Evolutionary conservation across 2,797 vertebrate genomes (phyloP).

Genomic region (Dermochelys coriacea): DNA sequence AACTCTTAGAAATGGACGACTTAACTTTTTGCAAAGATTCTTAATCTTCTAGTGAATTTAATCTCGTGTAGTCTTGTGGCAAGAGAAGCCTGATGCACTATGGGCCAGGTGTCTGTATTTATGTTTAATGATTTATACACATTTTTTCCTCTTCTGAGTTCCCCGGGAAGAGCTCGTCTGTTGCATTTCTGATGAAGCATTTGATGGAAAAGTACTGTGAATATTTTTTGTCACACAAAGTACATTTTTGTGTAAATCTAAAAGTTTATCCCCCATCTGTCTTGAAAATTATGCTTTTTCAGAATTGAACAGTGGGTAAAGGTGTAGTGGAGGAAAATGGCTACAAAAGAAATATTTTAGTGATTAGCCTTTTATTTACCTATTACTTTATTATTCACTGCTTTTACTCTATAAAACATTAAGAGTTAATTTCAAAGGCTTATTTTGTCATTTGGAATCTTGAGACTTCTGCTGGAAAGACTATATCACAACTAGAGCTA

Average conservation of each 20-base stretch:
- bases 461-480: not conserved
- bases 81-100: not conserved
- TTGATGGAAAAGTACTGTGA: slow-evolving; percentile 49
- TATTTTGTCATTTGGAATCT: not conserved
- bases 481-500: not conserved
- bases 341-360: slow-evolving; percentile 21
- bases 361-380: not conserved
- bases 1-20: not conserved
- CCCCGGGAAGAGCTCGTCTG: not conserved
- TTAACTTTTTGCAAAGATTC: not conserved
- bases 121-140: slow-evolving; percentile 68
- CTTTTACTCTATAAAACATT: not conserved
- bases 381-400: rapidly evolving
- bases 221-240: not conserved
- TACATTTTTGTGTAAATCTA: slow-evolving; percentile 39
- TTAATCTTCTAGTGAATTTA: not conserved
- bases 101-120: slow-evolving; percentile 14
- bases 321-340: not conserved
- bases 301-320: slow-evolving; percentile 32
- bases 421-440: not conserved
- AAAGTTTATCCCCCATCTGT: not conserved
- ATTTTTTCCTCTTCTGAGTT: slow-evolving; percentile 33
- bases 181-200: slow-evolving; percentile 62
- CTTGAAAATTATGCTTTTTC: not conserved
- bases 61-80: not conserved